Evolutionary conservation across 1,140 invertebrate genomes (phyloP), one percentile per base, ranked within the genome.

Genomic region (Philaenus spumarius): DNA sequence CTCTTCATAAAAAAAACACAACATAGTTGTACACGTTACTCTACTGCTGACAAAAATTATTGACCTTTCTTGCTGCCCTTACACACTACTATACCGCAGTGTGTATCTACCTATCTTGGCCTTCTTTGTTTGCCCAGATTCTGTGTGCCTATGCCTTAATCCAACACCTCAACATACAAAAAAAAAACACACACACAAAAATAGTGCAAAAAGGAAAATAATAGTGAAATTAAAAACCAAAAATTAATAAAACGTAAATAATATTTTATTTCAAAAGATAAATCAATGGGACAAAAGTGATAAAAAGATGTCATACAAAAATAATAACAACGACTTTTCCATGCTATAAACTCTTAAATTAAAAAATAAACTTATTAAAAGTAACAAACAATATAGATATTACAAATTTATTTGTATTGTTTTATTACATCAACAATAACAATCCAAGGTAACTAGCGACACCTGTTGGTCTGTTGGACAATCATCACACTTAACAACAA

Each of bases 241-340:
- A 61, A 61, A 56, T 39, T 35, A 45, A 57, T 47, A 51, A 59
- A 45, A 46, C 55, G 59, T 55, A 48, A 39, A 34, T 55, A 59
- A 56, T 57, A 57, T 51, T 62, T 62, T 62, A 62, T 62, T 62
- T 57, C 61, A 58, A 62, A 57, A 61, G 56, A 62, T 56, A 56
- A 55, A 59, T 56, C 48, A 59, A 52, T 55, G 50, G 35, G 50
- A 53, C 50, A 53, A 53, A 53, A 53, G 50, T 53, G 50, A 53
- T 53, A 59, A 58, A 62, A 62, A 59, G 58, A 56, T 51, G 55
- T 59, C 52, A 61, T 61, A 62, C 61, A 62, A 62, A 62, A 62
- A 62, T 62, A 62, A 59, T 62, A 62, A 62, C 61, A 59, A 62
- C 52, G 53, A 30, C 12, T 24, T 43, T 54, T 59, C 40, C 50